Percentiles rank a stretch among this genome's conserved stretches.
Evolutionary conservation across 1,140 invertebrate species (phyloP).

Genomic region (Bombus haemorrhoidalis): DNA sequence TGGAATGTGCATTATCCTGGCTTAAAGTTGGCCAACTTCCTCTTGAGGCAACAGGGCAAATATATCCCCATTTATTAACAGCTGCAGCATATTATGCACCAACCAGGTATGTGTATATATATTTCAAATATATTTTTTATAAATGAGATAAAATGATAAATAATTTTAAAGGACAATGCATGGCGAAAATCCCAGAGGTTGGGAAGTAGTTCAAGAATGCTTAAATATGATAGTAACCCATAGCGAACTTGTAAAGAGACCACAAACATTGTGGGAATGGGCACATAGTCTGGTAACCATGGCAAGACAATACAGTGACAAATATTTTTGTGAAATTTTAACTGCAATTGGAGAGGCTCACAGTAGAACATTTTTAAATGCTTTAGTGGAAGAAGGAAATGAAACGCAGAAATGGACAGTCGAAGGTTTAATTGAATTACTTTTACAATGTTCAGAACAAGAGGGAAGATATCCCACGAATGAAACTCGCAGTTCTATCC

Average conservation of each 20-base stretch:
- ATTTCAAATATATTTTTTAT: not conserved
- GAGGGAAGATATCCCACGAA: constrained; percentile 63
- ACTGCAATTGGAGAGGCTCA: constrained; percentile 77
- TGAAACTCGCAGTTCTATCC: constrained; percentile 88
- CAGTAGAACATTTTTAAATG: constrained; percentile 72
- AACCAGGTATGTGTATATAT: constrained; percentile 65
- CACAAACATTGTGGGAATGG: constrained; percentile 77
- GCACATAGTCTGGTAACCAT: constrained; percentile 69
- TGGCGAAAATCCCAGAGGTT: constrained; percentile 64
- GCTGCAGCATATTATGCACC: constrained; percentile 75
- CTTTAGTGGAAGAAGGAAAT: constrained; percentile 76
- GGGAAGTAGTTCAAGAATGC: constrained; percentile 76
- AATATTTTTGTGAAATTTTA: constrained; percentile 75
- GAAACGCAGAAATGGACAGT: constrained; percentile 77
- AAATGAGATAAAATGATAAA: not conserved
- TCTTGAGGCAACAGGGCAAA: constrained; percentile 71
- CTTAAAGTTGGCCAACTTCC: constrained; percentile 74
- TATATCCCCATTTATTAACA: constrained; percentile 75
- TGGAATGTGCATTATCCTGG: constrained; percentile 78
- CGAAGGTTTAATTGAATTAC: constrained; percentile 83
- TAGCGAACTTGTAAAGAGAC: constrained; percentile 65
- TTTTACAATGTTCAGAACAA: constrained; percentile 88
- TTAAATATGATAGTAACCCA: constrained; percentile 72
- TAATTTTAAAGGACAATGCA: constrained; percentile 47
- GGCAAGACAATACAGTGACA: constrained; percentile 68